Evolutionary conservation across 2,797 vertebrate species (phyloP).

Genomic region (Phrynocephalus forsythii): DNA sequence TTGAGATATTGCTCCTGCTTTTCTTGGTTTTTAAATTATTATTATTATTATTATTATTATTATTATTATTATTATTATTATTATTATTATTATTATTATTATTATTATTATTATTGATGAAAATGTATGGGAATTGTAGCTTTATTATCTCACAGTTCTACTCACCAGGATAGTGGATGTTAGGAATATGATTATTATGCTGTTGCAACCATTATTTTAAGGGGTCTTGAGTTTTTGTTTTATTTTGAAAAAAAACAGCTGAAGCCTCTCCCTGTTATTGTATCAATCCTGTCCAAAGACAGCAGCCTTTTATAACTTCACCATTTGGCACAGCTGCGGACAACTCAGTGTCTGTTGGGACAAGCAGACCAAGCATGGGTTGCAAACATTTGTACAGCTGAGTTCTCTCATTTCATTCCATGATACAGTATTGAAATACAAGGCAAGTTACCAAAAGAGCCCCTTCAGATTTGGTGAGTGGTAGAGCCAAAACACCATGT

Average conservation of each 20-base stretch:
- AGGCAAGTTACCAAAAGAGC: neutral
- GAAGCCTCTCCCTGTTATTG: neutral
- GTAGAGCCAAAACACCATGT: slow-evolving; percentile 2
- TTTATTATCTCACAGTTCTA: neutral
- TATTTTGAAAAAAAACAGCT: neutral
- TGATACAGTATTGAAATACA: neutral
- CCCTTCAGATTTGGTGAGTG: neutral
- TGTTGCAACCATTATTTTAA: neutral
- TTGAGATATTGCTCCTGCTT: slow-evolving; percentile 32
- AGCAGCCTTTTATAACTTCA: rapidly evolving
- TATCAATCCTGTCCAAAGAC: rapidly evolving
- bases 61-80: too few relatives aligned
- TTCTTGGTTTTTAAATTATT: neutral
- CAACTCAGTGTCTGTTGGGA: rapidly evolving
- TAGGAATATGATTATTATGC: neutral
- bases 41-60: too few relatives aligned
- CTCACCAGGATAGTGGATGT: slow-evolving; percentile 35
- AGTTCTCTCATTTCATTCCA: neutral
- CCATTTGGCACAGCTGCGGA: rapidly evolving
- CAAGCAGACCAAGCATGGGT: neutral
- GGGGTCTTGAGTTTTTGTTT: slow-evolving; percentile 5
- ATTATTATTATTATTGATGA: slow-evolving; percentile 24
- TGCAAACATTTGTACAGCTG: neutral
- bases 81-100: too few relatives aligned
- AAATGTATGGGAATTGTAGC: slow-evolving; percentile 55